Evolutionary conservation across 1,140 invertebrate genomes (phyloP), one percentile per base, ranked within the genome.

Genomic region (Bursaphelenchus mucronatus): DNA sequence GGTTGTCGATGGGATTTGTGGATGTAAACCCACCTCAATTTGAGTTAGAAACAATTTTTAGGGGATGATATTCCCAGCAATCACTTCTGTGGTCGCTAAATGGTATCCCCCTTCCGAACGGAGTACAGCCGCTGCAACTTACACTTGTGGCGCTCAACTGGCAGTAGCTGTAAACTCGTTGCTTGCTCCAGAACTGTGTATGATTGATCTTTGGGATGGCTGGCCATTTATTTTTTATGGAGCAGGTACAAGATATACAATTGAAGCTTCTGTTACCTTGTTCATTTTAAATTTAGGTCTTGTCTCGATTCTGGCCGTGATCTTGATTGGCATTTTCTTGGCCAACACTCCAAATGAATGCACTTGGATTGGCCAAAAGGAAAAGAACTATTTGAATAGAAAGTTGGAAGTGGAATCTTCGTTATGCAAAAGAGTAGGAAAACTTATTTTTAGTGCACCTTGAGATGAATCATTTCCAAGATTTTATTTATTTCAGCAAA

Each of bases 221-320:
- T 63, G 59, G 52, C 61, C 61, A 55, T 63, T 63, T 19, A 58
- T 63, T 8, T 63, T 63, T 40, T 63, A 63, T 55, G 17, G 21
- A n/a, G 58, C 61, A 53, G 61, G 61, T 61, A 55, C 13, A 39
- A 55, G 53, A 46, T 17, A 10, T 10, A 39, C 6, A 4, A 5
- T 6, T 30, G 30, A 30, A 30, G 30, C 30, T 30, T 30, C 30
- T 30, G 30, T 30, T 30, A 3, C 4, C 13, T 44, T n/a, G 6
- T 47, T 21, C 4, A 55, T 39, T 44, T 55, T 6, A 15, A n/a
- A 15, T 44, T 55, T 44, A 55, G 54, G 54, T 3, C 19, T 59
- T 17, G n/a, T n/a, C 57, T 39, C 40, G n/a, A 11, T 43, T 45
- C 21, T 59, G 40, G 11, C 30, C 1, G 57, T 44, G 13, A 44